These are phyloP conservation scores for Eucera pruinosa DNA, from an alignment of 2,888 invertebrate genomes.

Conservation along the genomic window DNA sequence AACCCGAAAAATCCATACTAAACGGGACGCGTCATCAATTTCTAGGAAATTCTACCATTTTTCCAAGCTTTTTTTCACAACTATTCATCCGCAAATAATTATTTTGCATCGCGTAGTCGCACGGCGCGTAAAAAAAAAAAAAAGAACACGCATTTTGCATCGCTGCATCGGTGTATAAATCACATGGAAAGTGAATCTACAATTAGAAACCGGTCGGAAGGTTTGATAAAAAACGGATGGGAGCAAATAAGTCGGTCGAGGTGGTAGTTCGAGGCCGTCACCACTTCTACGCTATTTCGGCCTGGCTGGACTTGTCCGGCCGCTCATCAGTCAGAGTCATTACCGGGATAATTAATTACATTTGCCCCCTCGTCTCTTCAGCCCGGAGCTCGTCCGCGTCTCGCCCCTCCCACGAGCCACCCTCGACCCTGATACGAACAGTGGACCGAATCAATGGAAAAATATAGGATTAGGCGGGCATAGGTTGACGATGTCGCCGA, in stretches of 20 bases:
- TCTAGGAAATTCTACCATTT: no score
- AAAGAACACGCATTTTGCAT: no score
- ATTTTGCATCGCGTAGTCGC: background rate
- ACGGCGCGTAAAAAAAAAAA: background rate
- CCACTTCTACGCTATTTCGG: conserved; percentile 82
- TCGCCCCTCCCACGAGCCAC: conserved; percentile 69
- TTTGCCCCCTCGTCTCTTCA: conserved; percentile 86
- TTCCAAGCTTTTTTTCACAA: background rate
- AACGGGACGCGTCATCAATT: no score
- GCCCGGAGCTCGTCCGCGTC: conserved; percentile 69
- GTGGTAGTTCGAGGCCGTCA: conserved; percentile 77
- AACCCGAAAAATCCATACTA: no score
- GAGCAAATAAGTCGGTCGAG: conserved; percentile 55
- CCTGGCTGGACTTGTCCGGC: conserved; percentile 84
- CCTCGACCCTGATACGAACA: conserved; percentile 74
- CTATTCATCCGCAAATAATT: conserved; percentile 15
- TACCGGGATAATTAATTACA: conserved; percentile 88
- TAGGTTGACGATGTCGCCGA: conserved; percentile 54
- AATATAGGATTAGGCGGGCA: conserved; percentile 78
- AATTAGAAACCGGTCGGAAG: conserved; percentile 33
- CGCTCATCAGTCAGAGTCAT: conserved; percentile 88
- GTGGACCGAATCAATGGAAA: conserved; percentile 82
- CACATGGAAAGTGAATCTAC: conserved; percentile 9
- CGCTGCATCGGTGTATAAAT: conserved; percentile 4
- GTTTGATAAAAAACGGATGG: conserved; percentile 24